A percentile compares a stretch with the other conserved stretches of the same genome.
phyloP scores from a whole-genome alignment of 2,797 vertebrate genomes.

The Aplochiton taeniatus region DNA sequence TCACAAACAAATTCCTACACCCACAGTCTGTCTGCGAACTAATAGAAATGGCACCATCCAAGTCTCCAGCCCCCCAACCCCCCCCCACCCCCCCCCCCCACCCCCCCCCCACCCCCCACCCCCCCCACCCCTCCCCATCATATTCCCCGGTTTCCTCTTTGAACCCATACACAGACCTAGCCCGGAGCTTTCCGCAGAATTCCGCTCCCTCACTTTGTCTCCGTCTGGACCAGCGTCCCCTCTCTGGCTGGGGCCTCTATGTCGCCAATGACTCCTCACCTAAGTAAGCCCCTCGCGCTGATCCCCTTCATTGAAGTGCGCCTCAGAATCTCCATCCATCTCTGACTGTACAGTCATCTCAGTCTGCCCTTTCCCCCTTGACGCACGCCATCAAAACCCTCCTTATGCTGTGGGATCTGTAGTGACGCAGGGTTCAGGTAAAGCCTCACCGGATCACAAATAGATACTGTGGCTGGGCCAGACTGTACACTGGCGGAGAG shows the following conservation, averaged over 20 bases:
- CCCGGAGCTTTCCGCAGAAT: constrained; percentile 32
- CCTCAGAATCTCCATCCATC: constrained; percentile 38
- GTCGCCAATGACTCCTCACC: constrained; percentile 7
- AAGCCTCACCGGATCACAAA: constrained; percentile 67
- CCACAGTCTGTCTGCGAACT: constrained; percentile 59
- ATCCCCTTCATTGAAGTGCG: constrained; percentile 36
- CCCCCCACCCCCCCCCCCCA: neutral
- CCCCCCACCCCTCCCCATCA: neutral
- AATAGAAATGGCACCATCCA: constrained; percentile 47
- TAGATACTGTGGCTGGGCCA: constrained; percentile 31
- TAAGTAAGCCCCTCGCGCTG: constrained; percentile 28
- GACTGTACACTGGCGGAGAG: constrained; percentile 42
- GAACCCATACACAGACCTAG: constrained; percentile 27
- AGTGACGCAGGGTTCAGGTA: constrained; percentile 62
- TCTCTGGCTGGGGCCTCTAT: constrained; percentile 29
- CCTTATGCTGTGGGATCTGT: constrained; percentile 39
- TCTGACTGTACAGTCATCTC: constrained; percentile 39
- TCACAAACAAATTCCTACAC: constrained; percentile 47
- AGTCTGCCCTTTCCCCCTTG: constrained; percentile 47
- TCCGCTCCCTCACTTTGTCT: constrained; percentile 49
- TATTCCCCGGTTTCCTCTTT: constrained; percentile 43
- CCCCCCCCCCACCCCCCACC: constrained; percentile 39
- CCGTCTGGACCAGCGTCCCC: constrained; percentile 18
- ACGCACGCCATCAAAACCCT: constrained; percentile 50
- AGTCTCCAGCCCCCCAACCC: constrained; percentile 2